Conservation (phyloP, 2,113 vertebrate genomes). For the Sinocyclocheilus rhinocerous region DNA sequence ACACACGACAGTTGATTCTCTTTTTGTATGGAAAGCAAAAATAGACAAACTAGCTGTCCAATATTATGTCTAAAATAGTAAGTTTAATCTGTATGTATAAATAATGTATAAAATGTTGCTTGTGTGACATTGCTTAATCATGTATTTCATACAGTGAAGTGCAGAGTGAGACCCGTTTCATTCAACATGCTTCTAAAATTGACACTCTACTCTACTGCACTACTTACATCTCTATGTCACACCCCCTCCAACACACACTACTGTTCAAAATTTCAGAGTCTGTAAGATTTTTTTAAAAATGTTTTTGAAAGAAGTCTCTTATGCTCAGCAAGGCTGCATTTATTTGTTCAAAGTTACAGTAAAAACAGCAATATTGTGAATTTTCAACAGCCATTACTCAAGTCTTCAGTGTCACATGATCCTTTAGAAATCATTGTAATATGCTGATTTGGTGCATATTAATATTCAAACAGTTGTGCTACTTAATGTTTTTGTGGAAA, state of each 20-base stretch:
- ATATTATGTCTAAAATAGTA: not conserved
- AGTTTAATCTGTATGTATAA: not conserved
- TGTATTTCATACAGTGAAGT: conserved; percentile 34
- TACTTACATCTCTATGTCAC: not conserved
- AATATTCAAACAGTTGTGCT: not conserved
- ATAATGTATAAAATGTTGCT: not conserved
- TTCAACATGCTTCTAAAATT: conserved; percentile 21
- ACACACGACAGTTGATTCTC: not conserved
- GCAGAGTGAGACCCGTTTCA: conserved; percentile 5
- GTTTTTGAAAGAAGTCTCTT: not conserved
- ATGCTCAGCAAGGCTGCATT: not conserved
- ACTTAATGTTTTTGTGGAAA: not conserved
- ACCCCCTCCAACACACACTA: not conserved
- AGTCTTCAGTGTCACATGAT: not conserved
- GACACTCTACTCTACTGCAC: not conserved
- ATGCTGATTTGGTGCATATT: not conserved
- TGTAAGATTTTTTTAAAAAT: not conserved
- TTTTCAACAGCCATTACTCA: not conserved
- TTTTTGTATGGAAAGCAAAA: not conserved
- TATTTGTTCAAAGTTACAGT: no score
- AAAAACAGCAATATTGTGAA: not conserved
- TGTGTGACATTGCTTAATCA: not conserved
- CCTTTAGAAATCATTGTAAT: not conserved
- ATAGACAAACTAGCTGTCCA: not conserved
- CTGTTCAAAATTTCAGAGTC: not conserved